Percentiles rank a stretch among this genome's conserved stretches.
These are phyloP conservation scores for Xenopus tropicalis DNA, from an alignment of 2,113 vertebrate genomes.

Conservation along the genomic window UCB_Xtro_10.0 CM004451.2:78823501-78824000, in stretches of 20 bases:
- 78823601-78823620: slow-evolving; percentile 20
- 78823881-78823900: slow-evolving; percentile 72
- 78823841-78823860: slow-evolving; percentile 86
- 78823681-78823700: slow-evolving; percentile 73
- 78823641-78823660: slow-evolving; percentile 61
- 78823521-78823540: background rate
- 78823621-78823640: slow-evolving; percentile 56
- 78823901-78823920: slow-evolving; percentile 68
- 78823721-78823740: slow-evolving; percentile 80
- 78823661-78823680: slow-evolving; percentile 71
- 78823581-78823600: background rate
- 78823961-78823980: slow-evolving; percentile 70
- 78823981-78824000: slow-evolving; percentile 64
- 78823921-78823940: slow-evolving; percentile 79
- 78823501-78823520: too few relatives aligned
- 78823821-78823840: slow-evolving; percentile 87
- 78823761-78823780: slow-evolving; percentile 85
- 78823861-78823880: slow-evolving; percentile 82
- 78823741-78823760: slow-evolving; percentile 81
- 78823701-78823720: slow-evolving; percentile 78
- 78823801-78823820: slow-evolving; percentile 87
- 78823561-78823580: background rate
- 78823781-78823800: slow-evolving; percentile 85
- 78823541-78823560: background rate
- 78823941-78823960: slow-evolving; percentile 57